phyloP scores from a whole-genome alignment of 2,888 invertebrate genomes.

The Drosophila suboccidentalis region DNA sequence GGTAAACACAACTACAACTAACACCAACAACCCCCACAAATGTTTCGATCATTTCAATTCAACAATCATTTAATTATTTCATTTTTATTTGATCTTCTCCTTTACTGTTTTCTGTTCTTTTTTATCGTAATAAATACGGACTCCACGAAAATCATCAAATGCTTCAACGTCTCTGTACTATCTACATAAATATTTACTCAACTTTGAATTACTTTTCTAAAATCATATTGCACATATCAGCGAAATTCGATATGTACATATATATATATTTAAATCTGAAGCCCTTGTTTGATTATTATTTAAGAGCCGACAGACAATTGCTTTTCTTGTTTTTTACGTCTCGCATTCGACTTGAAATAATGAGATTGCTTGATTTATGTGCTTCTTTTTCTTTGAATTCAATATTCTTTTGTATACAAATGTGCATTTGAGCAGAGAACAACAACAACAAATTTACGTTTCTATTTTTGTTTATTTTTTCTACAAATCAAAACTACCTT shows the following conservation, averaged over 20 bases:
- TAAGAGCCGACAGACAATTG: conserved; percentile 50
- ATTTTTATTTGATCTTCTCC: conserved; percentile 10
- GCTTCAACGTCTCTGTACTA: conserved; percentile 51
- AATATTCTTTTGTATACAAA: conserved; percentile 37
- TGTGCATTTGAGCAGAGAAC: conserved; percentile 36
- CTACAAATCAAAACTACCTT: conserved; percentile 53
- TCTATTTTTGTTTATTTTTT: conserved; percentile 67
- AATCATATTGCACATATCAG: conserved; percentile 10
- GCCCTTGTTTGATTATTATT: conserved; percentile 19
- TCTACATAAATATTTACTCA: conserved; percentile 33
- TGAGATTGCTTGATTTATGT: conserved; percentile 43
- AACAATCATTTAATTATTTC: conserved; percentile 29
- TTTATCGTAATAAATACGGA: conserved; percentile 38
- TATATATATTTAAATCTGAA: neutral
- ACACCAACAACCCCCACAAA: conserved; percentile 28
- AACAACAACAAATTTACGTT: conserved; percentile 63
- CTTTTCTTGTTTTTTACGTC: conserved; percentile 71
- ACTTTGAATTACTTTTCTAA: conserved; percentile 12
- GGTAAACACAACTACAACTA: conserved; percentile 47
- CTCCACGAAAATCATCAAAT: conserved; percentile 86
- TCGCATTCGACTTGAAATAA: conserved; percentile 23
- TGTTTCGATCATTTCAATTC: conserved; percentile 56
- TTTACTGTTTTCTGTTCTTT: neutral
- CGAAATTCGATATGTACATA: conserved; percentile 10
- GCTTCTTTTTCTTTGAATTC: conserved; percentile 42